These are phyloP conservation scores for Timema cristinae DNA, from an alignment of 2,888 invertebrate genomes.

Conservation along the genomic window DNA sequence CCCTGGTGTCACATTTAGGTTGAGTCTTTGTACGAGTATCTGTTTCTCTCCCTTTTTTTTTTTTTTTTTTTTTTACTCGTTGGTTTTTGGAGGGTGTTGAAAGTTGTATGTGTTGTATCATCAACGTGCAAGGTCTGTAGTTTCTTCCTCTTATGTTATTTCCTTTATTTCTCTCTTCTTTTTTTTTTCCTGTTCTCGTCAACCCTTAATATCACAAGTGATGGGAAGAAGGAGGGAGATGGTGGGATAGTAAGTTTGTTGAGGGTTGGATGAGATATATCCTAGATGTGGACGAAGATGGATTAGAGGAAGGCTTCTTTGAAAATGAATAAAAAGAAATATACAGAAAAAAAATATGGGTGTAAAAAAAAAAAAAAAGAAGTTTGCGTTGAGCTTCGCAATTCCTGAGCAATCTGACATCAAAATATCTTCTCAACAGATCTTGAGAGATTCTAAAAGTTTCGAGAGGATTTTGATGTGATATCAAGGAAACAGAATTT, in stretches of 20 bases:
- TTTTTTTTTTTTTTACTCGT: background rate
- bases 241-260: slow-evolving; percentile 3
- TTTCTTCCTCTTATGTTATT: no score
- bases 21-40: slow-evolving; percentile 11
- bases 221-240: background rate
- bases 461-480: no score
- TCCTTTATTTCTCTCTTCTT: background rate
- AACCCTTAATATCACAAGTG: slow-evolving; percentile 14
- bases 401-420: no score
- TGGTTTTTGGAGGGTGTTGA: slow-evolving; percentile 17
- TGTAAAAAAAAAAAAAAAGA: background rate
- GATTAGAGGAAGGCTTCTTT: slow-evolving; percentile 10
- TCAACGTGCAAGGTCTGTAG: background rate
- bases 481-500: no score
- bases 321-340: slow-evolving; percentile 7
- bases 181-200: slow-evolving; percentile 11
- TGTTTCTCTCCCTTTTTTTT: background rate
- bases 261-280: slow-evolving; percentile 14
- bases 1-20: slow-evolving; percentile 23
- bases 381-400: background rate
- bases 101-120: slow-evolving; percentile 17
- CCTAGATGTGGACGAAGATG: slow-evolving; percentile 13
- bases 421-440: no score
- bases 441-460: no score
- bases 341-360: no score